A percentile compares a stretch with the other conserved stretches of the same genome.
Evolutionary conservation across 2,888 invertebrate genomes (phyloP).

Genomic region (Dichetophora obliterata): DNA sequence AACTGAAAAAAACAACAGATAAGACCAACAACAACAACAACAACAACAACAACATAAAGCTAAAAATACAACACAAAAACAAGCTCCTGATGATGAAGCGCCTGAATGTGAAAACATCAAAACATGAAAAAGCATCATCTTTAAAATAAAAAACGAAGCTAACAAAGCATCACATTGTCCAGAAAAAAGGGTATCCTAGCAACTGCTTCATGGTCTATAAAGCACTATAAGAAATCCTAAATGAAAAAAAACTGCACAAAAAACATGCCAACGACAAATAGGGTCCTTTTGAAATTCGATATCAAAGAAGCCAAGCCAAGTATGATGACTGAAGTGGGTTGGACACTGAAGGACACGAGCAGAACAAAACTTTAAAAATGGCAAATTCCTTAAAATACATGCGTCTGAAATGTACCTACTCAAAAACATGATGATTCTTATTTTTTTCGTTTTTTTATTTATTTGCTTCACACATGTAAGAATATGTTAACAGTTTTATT

Average conservation of each 20-base stretch:
- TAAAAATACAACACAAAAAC: neutral
- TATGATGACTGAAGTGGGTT: no score
- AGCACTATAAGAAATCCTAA: neutral
- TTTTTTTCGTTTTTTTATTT: no score
- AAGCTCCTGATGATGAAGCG: neutral
- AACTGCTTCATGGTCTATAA: neutral
- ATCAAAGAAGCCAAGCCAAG: neutral
- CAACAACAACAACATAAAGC: no score
- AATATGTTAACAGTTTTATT: no score
- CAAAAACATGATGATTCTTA: no score
- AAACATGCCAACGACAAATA: neutral
- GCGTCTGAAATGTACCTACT: no score
- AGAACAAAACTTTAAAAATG: no score
- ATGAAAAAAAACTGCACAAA: neutral
- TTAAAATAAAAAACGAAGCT: constrained; percentile 6
- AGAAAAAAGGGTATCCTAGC: constrained; percentile 26
- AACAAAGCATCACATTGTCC: constrained; percentile 18
- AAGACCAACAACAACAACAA: neutral
- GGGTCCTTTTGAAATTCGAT: neutral
- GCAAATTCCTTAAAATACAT: no score
- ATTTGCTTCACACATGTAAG: no score
- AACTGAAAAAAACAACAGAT: neutral
- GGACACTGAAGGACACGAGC: no score
- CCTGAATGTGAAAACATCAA: neutral
- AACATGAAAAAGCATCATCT: neutral